A percentile compares a stretch with the other conserved stretches of the same genome.
phyloP scores from a whole-genome alignment of 2,797 vertebrate species.

The Sphaeramia orbicularis region DNA sequence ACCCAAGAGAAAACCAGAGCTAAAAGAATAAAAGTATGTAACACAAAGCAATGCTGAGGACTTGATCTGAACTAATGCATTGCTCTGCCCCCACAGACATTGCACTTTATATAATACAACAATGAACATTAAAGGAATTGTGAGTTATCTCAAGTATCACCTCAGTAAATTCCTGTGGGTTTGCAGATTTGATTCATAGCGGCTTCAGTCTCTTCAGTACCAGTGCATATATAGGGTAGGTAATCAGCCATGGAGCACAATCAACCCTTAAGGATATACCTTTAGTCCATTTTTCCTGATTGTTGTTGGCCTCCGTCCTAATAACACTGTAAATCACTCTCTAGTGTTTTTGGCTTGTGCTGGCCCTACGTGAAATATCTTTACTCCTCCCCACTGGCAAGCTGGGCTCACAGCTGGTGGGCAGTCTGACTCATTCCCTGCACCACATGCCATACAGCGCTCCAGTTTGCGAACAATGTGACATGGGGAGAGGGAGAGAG shows the following conservation, averaged over 20 bases:
- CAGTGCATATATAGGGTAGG: not conserved
- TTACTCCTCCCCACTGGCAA: constrained; percentile 67
- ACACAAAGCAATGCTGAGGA: not conserved
- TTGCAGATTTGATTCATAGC: not conserved
- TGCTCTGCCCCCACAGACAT: not conserved
- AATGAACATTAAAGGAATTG: too few species aligned
- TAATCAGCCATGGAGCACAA: not conserved
- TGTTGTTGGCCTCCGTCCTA: constrained; percentile 49
- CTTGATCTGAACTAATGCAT: not conserved
- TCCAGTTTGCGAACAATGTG: constrained; percentile 71
- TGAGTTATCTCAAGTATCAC: not conserved
- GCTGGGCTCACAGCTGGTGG: constrained; percentile 76
- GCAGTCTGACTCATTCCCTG: constrained; percentile 80
- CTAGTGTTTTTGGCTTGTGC: constrained; percentile 45
- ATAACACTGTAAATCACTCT: constrained; percentile 61
- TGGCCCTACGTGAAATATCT: constrained; percentile 64
- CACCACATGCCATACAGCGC: constrained; percentile 73
- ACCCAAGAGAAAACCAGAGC: too few species aligned
- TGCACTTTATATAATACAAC: not conserved
- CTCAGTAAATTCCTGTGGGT: not conserved
- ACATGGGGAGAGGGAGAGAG: constrained; percentile 20
- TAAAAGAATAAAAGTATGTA: too few species aligned
- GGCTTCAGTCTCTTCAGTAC: not conserved
- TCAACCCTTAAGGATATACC: not conserved
- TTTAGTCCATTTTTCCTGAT: constrained; percentile 14